Percentiles rank a stretch among this genome's conserved stretches.
Conservation (phyloP, 2,888 invertebrate species). For the Agrochola lota region DNA sequence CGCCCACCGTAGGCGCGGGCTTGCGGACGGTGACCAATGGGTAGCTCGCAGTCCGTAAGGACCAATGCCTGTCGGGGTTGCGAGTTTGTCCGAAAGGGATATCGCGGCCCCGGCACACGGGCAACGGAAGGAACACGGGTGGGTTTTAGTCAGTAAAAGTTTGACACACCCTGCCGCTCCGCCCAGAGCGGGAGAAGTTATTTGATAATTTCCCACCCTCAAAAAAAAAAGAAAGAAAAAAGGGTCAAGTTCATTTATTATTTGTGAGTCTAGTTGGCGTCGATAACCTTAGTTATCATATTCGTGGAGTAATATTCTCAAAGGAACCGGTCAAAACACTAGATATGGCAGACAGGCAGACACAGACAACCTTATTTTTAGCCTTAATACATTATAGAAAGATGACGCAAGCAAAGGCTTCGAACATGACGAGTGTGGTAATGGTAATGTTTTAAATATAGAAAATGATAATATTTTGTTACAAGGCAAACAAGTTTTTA, state of each 20-base stretch:
- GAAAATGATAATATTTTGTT: conserved; percentile 36
- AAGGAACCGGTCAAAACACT: conserved; percentile 19
- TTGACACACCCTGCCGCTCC: no score
- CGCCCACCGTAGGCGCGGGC: no score
- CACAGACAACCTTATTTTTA: conserved; percentile 30
- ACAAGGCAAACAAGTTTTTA: conserved; percentile 30
- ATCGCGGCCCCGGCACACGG: no score
- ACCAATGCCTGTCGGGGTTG: no score
- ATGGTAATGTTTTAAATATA: conserved; percentile 56
- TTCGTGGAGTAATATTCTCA: conserved; percentile 20
- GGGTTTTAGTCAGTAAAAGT: no score
- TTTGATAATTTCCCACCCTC: no score
- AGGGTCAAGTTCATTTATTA: conserved; percentile 33
- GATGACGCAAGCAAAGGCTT: conserved; percentile 49
- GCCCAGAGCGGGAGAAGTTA: no score
- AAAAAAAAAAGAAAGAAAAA: no score
- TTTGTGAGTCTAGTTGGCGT: conserved; percentile 10
- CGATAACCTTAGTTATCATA: conserved; percentile 18
- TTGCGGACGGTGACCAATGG: no score
- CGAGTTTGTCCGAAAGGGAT: no score
- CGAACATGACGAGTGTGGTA: conserved; percentile 29
- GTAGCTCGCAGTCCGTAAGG: no score
- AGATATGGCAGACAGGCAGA: conserved; percentile 5
- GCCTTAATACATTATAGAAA: conserved; percentile 25
- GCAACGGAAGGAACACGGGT: no score